Evolutionary conservation across 2,888 invertebrate genomes (phyloP).

Genomic region (Melitaea athalia): DNA sequence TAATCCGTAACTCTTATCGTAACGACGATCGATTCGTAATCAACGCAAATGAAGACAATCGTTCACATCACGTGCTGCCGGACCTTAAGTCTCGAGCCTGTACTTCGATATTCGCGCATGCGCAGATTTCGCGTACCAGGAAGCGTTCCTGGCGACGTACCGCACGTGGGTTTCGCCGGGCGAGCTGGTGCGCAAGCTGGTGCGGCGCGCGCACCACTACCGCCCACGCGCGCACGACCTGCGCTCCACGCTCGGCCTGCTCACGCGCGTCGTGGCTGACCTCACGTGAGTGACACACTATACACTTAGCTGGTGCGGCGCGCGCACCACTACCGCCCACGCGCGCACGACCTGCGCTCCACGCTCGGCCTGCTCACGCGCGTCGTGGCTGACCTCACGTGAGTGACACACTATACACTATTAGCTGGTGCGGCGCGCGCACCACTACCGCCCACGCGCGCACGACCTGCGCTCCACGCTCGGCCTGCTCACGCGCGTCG

Average conservation of each 20-base stretch:
- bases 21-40: neutral
- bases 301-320: too few species aligned
- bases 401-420: too few species aligned
- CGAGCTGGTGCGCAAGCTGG: constrained; percentile 92
- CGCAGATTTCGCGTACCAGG: constrained; percentile 95
- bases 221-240: constrained; percentile 84
- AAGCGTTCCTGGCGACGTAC: constrained; percentile 99
- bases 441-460: too few species aligned
- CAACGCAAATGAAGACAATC: neutral
- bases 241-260: constrained; percentile 94
- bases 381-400: too few species aligned
- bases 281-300: constrained; percentile 91
- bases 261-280: constrained; percentile 97
- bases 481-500: too few species aligned
- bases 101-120: constrained; percentile 26
- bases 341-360: too few species aligned
- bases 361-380: too few species aligned
- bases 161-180: constrained; percentile 95
- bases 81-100: neutral
- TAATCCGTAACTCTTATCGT: too few species aligned
- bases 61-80: neutral
- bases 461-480: too few species aligned
- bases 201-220: constrained; percentile 87
- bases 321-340: too few species aligned
- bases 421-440: too few species aligned